phyloP scores from a whole-genome alignment of 2,797 vertebrate species.

The Prunella strophiata region DNA sequence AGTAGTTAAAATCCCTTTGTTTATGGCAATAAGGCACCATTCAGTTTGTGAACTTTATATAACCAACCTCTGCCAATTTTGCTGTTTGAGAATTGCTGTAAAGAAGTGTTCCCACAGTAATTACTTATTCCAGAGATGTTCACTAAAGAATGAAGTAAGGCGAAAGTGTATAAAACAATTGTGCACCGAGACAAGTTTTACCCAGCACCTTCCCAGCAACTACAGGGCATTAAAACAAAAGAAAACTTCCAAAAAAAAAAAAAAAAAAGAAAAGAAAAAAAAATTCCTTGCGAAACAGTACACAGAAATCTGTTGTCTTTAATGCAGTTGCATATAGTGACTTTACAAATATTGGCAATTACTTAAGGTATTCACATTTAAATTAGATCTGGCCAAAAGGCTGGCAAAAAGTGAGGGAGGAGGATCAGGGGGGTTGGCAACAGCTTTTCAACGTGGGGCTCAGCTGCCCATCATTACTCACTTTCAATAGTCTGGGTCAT shows the following conservation, averaged over 20 bases:
- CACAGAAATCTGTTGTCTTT: conserved; percentile 59
- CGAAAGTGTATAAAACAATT: conserved; percentile 80
- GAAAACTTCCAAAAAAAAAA: not conserved
- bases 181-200: conserved; percentile 62
- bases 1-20: conserved; percentile 83
- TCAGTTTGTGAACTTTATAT: conserved; percentile 83
- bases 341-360: conserved; percentile 73
- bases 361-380: conserved; percentile 71
- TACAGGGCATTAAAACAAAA: conserved; percentile 6
- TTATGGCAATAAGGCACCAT: conserved; percentile 82
- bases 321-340: conserved; percentile 63
- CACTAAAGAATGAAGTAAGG: conserved; percentile 81
- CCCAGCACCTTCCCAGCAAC: conserved; percentile 68
- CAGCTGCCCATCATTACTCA: conserved; percentile 60
- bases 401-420: conserved; percentile 44
- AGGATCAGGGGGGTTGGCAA: not conserved
- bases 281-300: conserved; percentile 46
- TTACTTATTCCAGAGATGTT: conserved; percentile 84
- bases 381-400: conserved; percentile 58
- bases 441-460: conserved; percentile 36
- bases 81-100: conserved; percentile 83
- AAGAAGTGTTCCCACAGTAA: conserved; percentile 85
- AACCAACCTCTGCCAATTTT: conserved; percentile 84
- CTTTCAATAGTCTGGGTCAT: conserved; percentile 57
- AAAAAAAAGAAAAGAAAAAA: too few relatives aligned